A percentile compares a stretch with the other conserved stretches of the same genome.
These are phyloP conservation scores for Toxostoma redivivum DNA, from an alignment of 2,113 vertebrate genomes.

Conservation along the genomic window DNA sequence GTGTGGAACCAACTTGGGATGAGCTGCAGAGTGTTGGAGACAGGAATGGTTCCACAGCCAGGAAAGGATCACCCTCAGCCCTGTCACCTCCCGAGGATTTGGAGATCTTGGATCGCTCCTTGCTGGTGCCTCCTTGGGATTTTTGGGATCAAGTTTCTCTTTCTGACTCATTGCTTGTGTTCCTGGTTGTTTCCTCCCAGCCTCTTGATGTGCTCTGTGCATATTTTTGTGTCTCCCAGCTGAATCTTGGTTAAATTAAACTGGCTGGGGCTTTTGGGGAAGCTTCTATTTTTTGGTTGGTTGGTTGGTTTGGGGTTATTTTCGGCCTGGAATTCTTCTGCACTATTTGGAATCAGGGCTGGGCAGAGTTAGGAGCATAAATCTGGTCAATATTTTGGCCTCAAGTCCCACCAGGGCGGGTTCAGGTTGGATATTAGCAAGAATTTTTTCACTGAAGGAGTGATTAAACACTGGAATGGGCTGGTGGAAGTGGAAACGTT, in stretches of 20 bases:
- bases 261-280: neutral
- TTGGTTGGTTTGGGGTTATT: neutral
- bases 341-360: neutral
- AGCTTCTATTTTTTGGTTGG: neutral
- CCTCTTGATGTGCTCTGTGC: neutral
- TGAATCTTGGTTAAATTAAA: neutral
- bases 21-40: neutral
- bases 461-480: neutral
- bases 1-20: neutral
- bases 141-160: neutral
- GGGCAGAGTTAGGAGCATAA: neutral
- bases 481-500: neutral
- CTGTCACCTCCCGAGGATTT: neutral
- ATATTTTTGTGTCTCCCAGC: neutral
- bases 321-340: neutral
- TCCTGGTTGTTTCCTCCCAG: neutral
- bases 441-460: neutral
- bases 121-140: neutral
- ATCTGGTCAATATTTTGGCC: neutral
- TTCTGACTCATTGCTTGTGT: neutral
- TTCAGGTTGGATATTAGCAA: neutral
- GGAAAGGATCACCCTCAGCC: neutral
- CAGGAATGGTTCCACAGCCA: neutral
- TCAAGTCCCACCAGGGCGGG: accelerated
- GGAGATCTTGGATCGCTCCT: neutral